These are phyloP conservation scores for Hoplodrina blanda DNA, from an alignment of 2,888 invertebrate species.

Conservation along the genomic window DNA sequence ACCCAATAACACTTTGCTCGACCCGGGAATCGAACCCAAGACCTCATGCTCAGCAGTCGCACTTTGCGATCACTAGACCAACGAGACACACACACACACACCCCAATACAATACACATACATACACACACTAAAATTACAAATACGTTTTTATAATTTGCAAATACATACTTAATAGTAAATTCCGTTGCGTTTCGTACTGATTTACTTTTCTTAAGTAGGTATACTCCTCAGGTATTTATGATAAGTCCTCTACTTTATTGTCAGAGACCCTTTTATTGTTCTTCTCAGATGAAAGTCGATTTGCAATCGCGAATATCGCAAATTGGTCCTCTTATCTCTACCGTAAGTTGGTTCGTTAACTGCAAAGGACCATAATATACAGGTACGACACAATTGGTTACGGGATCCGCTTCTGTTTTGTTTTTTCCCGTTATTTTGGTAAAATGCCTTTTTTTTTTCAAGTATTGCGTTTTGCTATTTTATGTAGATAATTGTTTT, in stretches of 20 bases:
- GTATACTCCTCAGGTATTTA: conserved; percentile 25
- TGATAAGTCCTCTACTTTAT: conserved; percentile 52
- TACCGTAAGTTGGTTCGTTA: conserved; percentile 42
- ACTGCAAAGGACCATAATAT: conserved; percentile 26
- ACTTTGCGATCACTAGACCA: too few species aligned
- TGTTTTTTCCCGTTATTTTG: conserved; percentile 8
- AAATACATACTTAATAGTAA: too few species aligned
- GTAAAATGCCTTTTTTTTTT: background rate
- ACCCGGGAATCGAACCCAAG: too few species aligned
- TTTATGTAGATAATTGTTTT: conserved; percentile 6
- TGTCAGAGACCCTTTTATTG: conserved; percentile 45
- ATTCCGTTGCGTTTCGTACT: background rate
- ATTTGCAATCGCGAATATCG: conserved; percentile 39
- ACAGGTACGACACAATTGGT: conserved; percentile 38
- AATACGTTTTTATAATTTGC: too few species aligned
- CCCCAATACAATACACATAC: too few species aligned
- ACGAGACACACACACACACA: too few species aligned
- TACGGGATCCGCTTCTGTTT: conserved; percentile 3
- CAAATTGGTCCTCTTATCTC: conserved; percentile 55
- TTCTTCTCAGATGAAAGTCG: conserved; percentile 40
- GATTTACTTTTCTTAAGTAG: conserved; percentile 3
- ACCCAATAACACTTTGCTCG: too few species aligned
- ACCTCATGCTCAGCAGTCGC: too few species aligned
- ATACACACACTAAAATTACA: too few species aligned
- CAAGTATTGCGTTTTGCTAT: conserved; percentile 1